These are phyloP conservation scores for Peromyscus californicus DNA, from an alignment of 2,113 vertebrate genomes.

Conservation along the genomic window DNA sequence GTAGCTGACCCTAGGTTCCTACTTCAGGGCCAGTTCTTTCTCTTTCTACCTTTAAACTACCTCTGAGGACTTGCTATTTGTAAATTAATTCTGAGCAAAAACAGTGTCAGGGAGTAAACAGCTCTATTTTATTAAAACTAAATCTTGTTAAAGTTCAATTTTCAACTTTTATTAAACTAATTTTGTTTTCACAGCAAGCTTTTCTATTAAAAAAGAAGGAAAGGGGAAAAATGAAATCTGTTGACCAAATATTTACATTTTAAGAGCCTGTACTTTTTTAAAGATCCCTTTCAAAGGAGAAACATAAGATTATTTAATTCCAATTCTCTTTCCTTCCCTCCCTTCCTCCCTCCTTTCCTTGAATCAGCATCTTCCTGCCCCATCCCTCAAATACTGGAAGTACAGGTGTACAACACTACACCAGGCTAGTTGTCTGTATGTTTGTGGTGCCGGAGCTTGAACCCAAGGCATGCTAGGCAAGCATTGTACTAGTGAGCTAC, in stretches of 20 bases:
- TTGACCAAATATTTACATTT: constrained; percentile 43
- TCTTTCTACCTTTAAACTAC: neutral
- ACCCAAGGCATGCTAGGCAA: neutral
- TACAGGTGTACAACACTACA: too few relatives aligned
- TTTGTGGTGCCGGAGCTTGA: neutral
- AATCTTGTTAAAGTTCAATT: constrained; percentile 21
- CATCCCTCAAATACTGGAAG: neutral
- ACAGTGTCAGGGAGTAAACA: constrained; percentile 6
- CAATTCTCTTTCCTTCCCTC: neutral
- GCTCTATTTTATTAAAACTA: constrained; percentile 45
- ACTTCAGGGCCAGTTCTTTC: neutral
- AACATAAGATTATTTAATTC: neutral
- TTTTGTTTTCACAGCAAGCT: constrained; percentile 34
- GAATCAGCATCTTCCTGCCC: neutral
- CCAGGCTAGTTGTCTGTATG: neutral
- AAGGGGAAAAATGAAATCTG: neutral
- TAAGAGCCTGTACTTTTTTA: constrained; percentile 41
- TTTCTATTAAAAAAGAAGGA: neutral
- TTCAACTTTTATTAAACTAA: constrained; percentile 41
- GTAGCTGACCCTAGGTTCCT: neutral
- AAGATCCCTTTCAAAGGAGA: neutral
- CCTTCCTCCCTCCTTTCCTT: neutral
- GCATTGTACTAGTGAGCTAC: neutral
- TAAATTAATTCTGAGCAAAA: constrained; percentile 36
- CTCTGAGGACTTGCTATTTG: neutral